A percentile compares a stretch with the other conserved stretches of the same genome.
Conservation (phyloP, 2,888 invertebrate species). For the Neocrepidodera transversa region DNA sequence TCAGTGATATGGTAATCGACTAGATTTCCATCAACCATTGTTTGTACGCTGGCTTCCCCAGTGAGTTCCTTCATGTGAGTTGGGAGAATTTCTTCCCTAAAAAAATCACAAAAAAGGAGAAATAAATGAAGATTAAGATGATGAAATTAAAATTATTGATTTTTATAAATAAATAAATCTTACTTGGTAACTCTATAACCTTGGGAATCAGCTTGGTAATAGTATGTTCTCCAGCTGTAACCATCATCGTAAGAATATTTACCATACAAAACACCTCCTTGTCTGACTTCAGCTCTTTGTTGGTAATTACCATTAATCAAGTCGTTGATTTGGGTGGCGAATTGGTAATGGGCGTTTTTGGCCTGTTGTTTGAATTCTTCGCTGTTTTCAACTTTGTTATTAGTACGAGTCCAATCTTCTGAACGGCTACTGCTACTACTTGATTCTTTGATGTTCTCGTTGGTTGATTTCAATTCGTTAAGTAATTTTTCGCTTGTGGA, state of each 20-base stretch:
- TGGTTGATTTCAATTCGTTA: background rate
- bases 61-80: slow-evolving; percentile 58
- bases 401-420: too few species aligned
- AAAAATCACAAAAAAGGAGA: slow-evolving; percentile 31
- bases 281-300: slow-evolving; percentile 57
- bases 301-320: slow-evolving; percentile 57
- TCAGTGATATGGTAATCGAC: slow-evolving; percentile 56
- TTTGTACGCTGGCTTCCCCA: slow-evolving; percentile 56
- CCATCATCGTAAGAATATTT: slow-evolving; percentile 67
- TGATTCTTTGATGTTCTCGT: too few species aligned
- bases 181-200: slow-evolving; percentile 66
- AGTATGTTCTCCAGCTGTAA: slow-evolving; percentile 62
- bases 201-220: slow-evolving; percentile 67
- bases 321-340: slow-evolving; percentile 58
- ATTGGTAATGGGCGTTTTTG: slow-evolving; percentile 57
- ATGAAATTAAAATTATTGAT: too few species aligned
- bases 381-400: background rate
- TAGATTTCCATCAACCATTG: slow-evolving; percentile 53
- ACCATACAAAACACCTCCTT: slow-evolving; percentile 60
- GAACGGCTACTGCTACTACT: too few species aligned
- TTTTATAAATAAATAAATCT: too few species aligned
- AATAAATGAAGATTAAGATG: too few species aligned
- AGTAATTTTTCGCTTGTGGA: background rate
- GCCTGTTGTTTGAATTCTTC: slow-evolving; percentile 17
- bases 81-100: slow-evolving; percentile 57